Percentiles rank a stretch among this genome's conserved stretches.
phyloP scores from a whole-genome alignment of 2,797 vertebrate species.

The Galaxias olidus region DNA sequence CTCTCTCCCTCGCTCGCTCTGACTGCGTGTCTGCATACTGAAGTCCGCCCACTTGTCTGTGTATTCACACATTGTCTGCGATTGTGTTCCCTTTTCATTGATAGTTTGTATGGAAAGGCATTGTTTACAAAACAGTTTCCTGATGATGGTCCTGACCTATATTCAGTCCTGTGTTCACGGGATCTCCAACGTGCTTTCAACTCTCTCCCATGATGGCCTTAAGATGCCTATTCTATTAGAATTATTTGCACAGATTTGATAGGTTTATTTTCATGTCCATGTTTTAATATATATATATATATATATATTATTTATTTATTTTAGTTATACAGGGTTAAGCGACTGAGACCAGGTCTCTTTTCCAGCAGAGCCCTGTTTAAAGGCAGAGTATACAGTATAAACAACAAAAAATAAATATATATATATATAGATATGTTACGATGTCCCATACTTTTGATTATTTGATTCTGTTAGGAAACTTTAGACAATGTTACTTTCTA shows the following conservation, averaged over 20 bases:
- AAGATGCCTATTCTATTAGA: slow-evolving; percentile 24
- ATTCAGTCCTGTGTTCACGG: slow-evolving; percentile 11
- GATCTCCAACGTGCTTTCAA: slow-evolving; percentile 28
- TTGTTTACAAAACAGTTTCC: slow-evolving; percentile 47
- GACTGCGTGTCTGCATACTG: slow-evolving; percentile 29
- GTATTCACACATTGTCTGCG: slow-evolving; percentile 45
- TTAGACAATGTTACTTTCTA: no score
- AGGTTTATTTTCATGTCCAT: slow-evolving; percentile 13
- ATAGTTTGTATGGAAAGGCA: slow-evolving; percentile 46
- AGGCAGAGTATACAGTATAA: no score
- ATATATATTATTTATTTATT: no score
- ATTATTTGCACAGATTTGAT: slow-evolving; percentile 19
- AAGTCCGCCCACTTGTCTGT: slow-evolving; percentile 63
- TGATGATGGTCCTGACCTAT: slow-evolving; percentile 19
- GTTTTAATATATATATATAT: no score
- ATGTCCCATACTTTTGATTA: not conserved
- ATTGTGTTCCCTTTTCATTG: slow-evolving; percentile 46
- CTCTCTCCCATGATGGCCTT: slow-evolving; percentile 6
- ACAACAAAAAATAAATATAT: no score
- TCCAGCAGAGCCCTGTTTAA: no score
- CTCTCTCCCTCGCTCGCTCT: slow-evolving; percentile 16
- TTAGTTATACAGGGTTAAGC: no score
- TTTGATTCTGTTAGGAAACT: not conserved
- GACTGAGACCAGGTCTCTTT: no score
- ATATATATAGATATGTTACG: not conserved